Evolutionary conservation across 2,888 invertebrate species (phyloP).

Genomic region (Nemoura dubitans): DNA sequence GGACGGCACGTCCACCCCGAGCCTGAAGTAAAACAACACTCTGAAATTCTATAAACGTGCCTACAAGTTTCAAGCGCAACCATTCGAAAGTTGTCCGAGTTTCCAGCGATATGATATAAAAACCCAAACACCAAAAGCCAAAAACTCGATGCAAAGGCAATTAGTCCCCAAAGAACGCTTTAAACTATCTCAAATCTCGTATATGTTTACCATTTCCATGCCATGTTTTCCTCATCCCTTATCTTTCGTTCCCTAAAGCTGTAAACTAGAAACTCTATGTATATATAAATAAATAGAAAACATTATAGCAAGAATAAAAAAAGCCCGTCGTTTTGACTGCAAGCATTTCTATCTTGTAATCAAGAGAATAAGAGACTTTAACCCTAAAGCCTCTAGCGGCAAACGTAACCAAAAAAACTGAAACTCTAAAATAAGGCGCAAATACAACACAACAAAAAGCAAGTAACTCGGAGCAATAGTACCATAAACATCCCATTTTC

Average conservation of each 20-base stretch:
- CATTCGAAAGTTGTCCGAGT: background rate
- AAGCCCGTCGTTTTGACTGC: background rate
- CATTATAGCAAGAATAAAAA: background rate
- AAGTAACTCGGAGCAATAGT: background rate
- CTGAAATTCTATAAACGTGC: background rate
- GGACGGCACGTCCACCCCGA: background rate
- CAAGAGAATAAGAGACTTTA: too few relatives aligned
- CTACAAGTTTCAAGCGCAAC: background rate
- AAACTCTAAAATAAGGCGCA: background rate
- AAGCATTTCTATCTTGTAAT: too few relatives aligned
- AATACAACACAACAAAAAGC: background rate
- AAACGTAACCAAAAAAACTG: background rate
- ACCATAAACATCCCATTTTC: too few relatives aligned
- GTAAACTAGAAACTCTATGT: background rate
- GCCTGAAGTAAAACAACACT: background rate
- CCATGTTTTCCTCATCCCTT: background rate
- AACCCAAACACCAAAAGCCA: background rate
- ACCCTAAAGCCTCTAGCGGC: too few relatives aligned
- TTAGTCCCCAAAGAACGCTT: background rate
- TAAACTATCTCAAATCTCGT: background rate
- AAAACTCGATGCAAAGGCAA: background rate
- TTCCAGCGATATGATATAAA: background rate
- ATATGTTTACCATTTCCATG: conserved; percentile 12
- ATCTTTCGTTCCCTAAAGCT: conserved; percentile 14
- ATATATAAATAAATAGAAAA: background rate